A percentile compares a stretch with the other conserved stretches of the same genome.
Evolutionary conservation across 2,797 vertebrate genomes (phyloP).

Genomic region (Coilia nasus): DNA sequence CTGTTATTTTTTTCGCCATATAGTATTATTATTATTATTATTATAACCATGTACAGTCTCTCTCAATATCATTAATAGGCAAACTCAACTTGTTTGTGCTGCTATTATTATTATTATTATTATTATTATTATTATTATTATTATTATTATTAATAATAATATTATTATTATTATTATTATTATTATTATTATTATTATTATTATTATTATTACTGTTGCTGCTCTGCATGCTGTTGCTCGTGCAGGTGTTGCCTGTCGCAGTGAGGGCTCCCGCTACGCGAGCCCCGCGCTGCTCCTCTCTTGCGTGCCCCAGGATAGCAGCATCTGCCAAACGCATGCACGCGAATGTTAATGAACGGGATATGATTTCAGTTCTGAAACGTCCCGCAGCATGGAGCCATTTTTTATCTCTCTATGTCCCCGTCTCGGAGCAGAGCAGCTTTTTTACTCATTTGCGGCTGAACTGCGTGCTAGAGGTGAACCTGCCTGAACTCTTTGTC

Average conservation of each 20-base stretch:
- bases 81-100: too few relatives aligned
- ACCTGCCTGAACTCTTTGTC: slow-evolving; percentile 2
- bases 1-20: too few relatives aligned
- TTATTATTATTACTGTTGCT: too few relatives aligned
- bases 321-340: slow-evolving; percentile 7
- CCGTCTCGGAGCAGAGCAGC: neutral
- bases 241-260: neutral
- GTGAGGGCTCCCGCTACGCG: neutral
- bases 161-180: too few relatives aligned
- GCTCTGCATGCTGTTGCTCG: too few relatives aligned
- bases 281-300: neutral
- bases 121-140: too few relatives aligned
- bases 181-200: too few relatives aligned
- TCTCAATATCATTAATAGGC: too few relatives aligned
- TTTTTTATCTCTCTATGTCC: slow-evolving; percentile 27
- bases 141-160: too few relatives aligned
- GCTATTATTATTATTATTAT: too few relatives aligned
- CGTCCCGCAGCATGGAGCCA: slow-evolving; percentile 71
- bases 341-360: neutral
- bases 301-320: neutral
- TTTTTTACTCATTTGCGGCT: slow-evolving; percentile 1
- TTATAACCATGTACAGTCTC: too few relatives aligned
- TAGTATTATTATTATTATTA: too few relatives aligned
- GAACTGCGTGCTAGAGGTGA: neutral
- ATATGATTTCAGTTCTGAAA: neutral